Evolutionary conservation across 2,113 vertebrate genomes (phyloP).

Genomic region (Pampusana beccarii): DNA sequence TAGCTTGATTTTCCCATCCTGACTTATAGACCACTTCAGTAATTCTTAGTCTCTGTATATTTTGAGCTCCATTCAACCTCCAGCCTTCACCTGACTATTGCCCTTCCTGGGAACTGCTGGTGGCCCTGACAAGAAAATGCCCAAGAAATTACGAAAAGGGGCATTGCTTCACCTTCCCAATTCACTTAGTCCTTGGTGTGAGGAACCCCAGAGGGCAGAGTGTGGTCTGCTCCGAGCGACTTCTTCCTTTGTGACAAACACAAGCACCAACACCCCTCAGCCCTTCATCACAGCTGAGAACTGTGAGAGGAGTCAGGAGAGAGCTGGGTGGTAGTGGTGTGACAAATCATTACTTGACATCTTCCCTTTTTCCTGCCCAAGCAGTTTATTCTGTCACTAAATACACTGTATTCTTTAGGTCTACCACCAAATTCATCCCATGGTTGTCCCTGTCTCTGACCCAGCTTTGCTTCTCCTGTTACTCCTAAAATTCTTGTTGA

Average conservation of each 20-base stretch:
- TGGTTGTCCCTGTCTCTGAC: background rate
- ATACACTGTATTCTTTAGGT: background rate
- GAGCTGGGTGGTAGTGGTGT: background rate
- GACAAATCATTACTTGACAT: background rate
- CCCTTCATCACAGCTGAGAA: background rate
- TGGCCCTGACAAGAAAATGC: background rate
- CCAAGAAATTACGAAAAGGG: background rate
- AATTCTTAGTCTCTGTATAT: background rate
- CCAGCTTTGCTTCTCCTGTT: background rate
- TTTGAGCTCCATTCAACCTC: background rate
- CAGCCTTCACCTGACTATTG: background rate
- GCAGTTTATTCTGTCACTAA: background rate
- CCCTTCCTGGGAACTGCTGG: background rate
- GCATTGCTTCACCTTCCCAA: background rate
- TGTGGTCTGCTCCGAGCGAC: accelerated
- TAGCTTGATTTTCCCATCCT: background rate
- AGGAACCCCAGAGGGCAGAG: background rate
- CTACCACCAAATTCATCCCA: background rate
- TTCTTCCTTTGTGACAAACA: background rate
- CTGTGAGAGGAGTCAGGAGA: background rate
- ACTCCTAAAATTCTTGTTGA: background rate
- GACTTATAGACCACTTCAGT: background rate
- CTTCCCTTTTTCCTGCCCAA: background rate
- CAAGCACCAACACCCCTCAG: accelerated
- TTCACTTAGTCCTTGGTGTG: background rate